A percentile compares a stretch with the other conserved stretches of the same genome.
These are phyloP conservation scores for Ptilodon capucinus DNA, from an alignment of 2,888 invertebrate species.

Conservation along the genomic window DNA sequence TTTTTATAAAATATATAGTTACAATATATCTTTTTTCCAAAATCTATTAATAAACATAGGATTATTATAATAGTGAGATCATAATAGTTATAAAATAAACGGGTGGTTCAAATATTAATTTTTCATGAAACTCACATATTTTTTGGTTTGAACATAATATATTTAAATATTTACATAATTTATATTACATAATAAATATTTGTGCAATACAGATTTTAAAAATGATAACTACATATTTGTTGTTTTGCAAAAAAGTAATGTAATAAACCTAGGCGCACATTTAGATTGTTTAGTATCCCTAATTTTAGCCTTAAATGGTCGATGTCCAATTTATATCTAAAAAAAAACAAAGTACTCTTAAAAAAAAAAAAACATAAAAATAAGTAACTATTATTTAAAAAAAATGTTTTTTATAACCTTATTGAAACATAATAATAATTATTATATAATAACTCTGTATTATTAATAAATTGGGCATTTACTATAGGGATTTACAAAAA, in stretches of 20 bases:
- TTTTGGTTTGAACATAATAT: slow-evolving; percentile 13
- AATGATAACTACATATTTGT: slow-evolving; percentile 26
- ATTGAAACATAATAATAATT: background rate
- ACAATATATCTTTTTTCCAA: slow-evolving; percentile 24
- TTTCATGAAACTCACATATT: slow-evolving; percentile 15
- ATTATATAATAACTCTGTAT: background rate
- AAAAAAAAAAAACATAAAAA: background rate
- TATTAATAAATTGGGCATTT: slow-evolving; percentile 49
- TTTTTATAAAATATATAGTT: slow-evolving; percentile 28
- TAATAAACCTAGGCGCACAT: slow-evolving; percentile 45
- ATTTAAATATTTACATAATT: slow-evolving; percentile 39
- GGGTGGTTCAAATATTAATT: slow-evolving; percentile 67
- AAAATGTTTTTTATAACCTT: background rate
- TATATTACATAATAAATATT: slow-evolving; percentile 31
- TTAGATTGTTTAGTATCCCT: slow-evolving; percentile 38
- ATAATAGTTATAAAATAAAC: slow-evolving; percentile 63
- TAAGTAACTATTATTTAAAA: background rate
- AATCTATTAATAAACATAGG: slow-evolving; percentile 43
- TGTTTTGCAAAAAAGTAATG: slow-evolving; percentile 36
- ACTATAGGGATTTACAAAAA: slow-evolving; percentile 42
- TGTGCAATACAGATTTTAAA: slow-evolving; percentile 38
- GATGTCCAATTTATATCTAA: slow-evolving; percentile 30
- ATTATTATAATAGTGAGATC: slow-evolving; percentile 70
- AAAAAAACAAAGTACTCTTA: background rate
- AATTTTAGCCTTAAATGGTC: slow-evolving; percentile 29